Conservation (phyloP, 2,888 invertebrate species). For the Coronaproctus castanopsis region DNA sequence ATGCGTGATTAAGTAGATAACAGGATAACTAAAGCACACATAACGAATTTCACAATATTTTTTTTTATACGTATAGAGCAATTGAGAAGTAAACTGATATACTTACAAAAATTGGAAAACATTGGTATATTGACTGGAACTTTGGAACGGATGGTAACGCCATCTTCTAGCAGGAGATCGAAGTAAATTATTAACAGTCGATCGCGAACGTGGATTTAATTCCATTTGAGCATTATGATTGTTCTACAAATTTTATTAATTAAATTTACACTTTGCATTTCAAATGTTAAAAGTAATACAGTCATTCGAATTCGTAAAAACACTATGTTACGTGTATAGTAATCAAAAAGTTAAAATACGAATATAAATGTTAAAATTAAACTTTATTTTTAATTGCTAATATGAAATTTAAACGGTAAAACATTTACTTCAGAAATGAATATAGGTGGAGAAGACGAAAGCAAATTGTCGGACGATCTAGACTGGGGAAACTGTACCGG, state of each 20-base stretch:
- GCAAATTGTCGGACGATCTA: too few species aligned
- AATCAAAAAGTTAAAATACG: background rate
- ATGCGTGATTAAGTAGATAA: background rate
- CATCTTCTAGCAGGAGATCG: slow-evolving; percentile 8
- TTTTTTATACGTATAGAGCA: too few species aligned
- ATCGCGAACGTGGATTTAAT: slow-evolving; percentile 10
- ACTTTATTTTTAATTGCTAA: background rate
- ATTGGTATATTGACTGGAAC: slow-evolving; percentile 5
- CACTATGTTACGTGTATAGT: background rate
- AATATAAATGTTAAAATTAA: background rate
- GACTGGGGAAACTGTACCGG: background rate
- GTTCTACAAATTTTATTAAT: background rate
- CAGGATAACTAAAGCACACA: background rate
- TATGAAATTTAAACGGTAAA: background rate
- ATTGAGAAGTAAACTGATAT: too few species aligned
- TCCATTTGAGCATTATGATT: slow-evolving; percentile 10
- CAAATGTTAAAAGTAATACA: too few species aligned
- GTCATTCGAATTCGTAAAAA: background rate
- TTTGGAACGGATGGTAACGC: slow-evolving; percentile 11
- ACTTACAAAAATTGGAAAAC: slow-evolving; percentile 12
- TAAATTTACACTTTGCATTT: too few species aligned
- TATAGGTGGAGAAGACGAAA: slow-evolving; percentile 19
- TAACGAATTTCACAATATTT: too few species aligned
- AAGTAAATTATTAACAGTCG: slow-evolving; percentile 8
- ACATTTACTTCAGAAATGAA: slow-evolving; percentile 23